Base-by-base conservation (phyloP, 2,888 invertebrate genomes). In the Sabatieria punctata region DNA sequence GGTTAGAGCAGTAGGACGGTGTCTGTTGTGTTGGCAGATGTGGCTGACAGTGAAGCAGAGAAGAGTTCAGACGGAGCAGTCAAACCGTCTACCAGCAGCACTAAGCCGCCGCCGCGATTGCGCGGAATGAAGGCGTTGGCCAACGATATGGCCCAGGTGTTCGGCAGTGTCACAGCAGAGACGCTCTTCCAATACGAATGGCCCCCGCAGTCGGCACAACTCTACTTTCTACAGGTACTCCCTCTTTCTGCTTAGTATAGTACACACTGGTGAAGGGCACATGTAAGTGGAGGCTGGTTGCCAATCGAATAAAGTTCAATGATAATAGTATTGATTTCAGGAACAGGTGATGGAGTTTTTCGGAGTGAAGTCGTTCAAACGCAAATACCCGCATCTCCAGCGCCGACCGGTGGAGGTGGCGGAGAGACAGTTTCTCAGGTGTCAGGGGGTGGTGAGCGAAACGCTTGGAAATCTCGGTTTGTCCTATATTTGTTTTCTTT, bases 271-370 rank as follows among this genome's bases (percentile, higher is more conserved):
- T n/a, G n/a, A n/a, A n/a, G n/a, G n/a, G n/a, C n/a, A n/a, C n/a
- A n/a, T n/a, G n/a, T n/a, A n/a, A n/a, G n/a, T n/a, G n/a, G n/a
- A n/a, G n/a, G n/a, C n/a, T n/a, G n/a, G n/a, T n/a, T n/a, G n/a
- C n/a, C n/a, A n/a, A n/a, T n/a, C n/a, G n/a, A n/a, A n/a, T n/a
- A n/a, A n/a, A n/a, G n/a, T n/a, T n/a, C n/a, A n/a, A n/a, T n/a
- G n/a, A n/a, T n/a, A 33, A 33, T 38, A 11, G n/a, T 35, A 22
- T 4, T 44, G 91, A 82, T 78, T 93, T 49, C 89, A 95, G 68
- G 95, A 95, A 66, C 95, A 82, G 67, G 81, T 97, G 51, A 85
- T 88, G 0, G 83, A 89, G 65, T 91, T 83, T 69, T 74, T 97
- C 51, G 84, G 83, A 35, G 83, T 95, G 27, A 91, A 88, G 65